Evolutionary conservation across 53 echinoderm and acorn worm species (phyloP), one percentile per base, ranked within the genome.

Genomic region (Stichopus horrens): DNA sequence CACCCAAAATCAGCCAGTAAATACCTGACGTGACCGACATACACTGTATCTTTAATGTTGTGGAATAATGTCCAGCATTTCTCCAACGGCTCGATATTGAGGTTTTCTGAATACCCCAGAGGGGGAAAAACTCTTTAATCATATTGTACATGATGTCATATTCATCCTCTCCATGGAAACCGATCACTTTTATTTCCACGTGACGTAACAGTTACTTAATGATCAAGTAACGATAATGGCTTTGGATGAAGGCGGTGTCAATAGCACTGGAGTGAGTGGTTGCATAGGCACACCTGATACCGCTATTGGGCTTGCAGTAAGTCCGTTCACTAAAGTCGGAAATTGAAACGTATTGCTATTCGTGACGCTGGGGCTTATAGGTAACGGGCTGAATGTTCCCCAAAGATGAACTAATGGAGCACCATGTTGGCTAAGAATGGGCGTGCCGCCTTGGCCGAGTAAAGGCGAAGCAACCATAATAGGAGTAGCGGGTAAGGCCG

Each of bases 301-400:
- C 4, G 94, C 78, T 58, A 95, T 88, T 9, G 93, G 92, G 54
- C 93, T 92, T 52, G 66, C 65, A 52, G 79, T 88, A 8, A 93
- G 91, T 83, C 94, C 93, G 67, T 93, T 93, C 16, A 93, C 94
- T 59, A 90, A 58, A 19, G 97, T 90, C 84, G 99, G 99, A 90
- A 98, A 98, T 90, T 98, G 99, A 89, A 98, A 98, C 76, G 95
- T 91, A 74, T 93, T 94, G 86, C 89, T 74, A 18, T 90, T 91
- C 77, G 88, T 94, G 75, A 98, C 83, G 53, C 94, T 92, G 9
- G 99, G 99, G 73, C 99, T 98, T 22, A 98, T 87, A 0, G 99
- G 92, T 20, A 98, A 90, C 4, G 99, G 99, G 86, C 99, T 98
- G n/a, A 98, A 88, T n/a, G 99, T 96, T 79, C 95, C 95, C 99